Evolutionary conservation across 2,113 vertebrate species (phyloP), one percentile per base, ranked within the genome.

Genomic region (Micromys minutus): DNA sequence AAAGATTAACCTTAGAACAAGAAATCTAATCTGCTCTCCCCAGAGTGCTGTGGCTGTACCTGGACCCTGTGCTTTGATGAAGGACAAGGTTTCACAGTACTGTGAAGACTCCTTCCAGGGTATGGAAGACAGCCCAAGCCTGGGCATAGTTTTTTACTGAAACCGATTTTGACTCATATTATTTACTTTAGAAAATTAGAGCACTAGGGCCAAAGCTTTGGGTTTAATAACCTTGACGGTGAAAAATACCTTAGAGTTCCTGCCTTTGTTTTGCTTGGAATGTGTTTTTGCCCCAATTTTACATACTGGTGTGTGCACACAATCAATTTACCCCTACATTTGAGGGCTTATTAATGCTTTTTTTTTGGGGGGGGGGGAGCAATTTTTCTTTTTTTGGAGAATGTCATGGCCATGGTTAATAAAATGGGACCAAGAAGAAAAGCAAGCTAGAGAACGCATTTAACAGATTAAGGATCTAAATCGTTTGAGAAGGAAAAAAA

Each of bases 401-500:
- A 16, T 59, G n/a, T 92, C 47, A 12, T 21, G n/a, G 72, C 42
- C 47, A 3, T 83, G 77, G 52, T 65, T 88, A 76, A 67, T 87
- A 72, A 52, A 87, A 80, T 88, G 69, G 72, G 57, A 47, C 75
- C 12, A 7, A 26, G 71, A 83, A 55, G 63, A 63, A 94, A 89
- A 67, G n/a, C 42, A 76, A 26, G 63, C 61, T 80, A 7, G 52
- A 80, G 74, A 71, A 83, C n/a, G 36, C 57, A 83, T 71, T 81
- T 10, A 67, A 79, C 61, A 74, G 39, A 45, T 61, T 8, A 94
- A 87, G 63, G 45, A 65, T 57, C 65, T 65, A 67, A 93, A 71
- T 52, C 63, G 47, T 79, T 96, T 69, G 76, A 93, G 95, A 93
- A 79, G 67, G 1, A 61, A 31, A 31, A 13, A n/a, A n/a, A n/a